Evolutionary conservation across 92 coral and sea anemone genomes (phyloP).

Genomic region (Zoanthus sociatus): DNA sequence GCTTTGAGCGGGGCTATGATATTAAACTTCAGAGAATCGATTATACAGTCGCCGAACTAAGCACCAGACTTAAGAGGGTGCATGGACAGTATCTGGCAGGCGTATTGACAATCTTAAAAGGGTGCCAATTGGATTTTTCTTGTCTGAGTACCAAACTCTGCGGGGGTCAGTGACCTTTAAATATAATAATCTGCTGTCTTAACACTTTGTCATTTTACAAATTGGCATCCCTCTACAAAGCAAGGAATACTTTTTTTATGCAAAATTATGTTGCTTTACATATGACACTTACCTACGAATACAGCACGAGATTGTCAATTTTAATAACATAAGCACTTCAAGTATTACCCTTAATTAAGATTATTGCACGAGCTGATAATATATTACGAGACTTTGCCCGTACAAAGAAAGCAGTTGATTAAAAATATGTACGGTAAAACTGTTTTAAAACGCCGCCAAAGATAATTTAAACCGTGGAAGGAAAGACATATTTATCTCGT

Average conservation of each 20-base stretch:
- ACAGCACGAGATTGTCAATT: slow-evolving; percentile 82
- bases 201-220: slow-evolving; percentile 80
- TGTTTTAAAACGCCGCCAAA: slow-evolving; percentile 42
- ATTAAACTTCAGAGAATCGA: slow-evolving; percentile 68
- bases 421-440: slow-evolving; percentile 55
- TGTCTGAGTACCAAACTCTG: slow-evolving; percentile 32
- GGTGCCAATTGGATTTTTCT: slow-evolving; percentile 67
- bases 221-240: slow-evolving; percentile 68
- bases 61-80: not conserved
- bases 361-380: slow-evolving; percentile 76
- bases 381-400: slow-evolving; percentile 68
- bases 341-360: slow-evolving; percentile 84
- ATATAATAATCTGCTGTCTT: slow-evolving; percentile 60
- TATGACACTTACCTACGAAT: slow-evolving; percentile 75
- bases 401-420: slow-evolving; percentile 70
- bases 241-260: slow-evolving; percentile 23
- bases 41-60: slow-evolving; percentile 49
- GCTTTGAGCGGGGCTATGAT: slow-evolving; percentile 71
- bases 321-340: slow-evolving; percentile 84
- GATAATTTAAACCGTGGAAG: slow-evolving; percentile 32
- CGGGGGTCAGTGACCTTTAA: slow-evolving; percentile 69
- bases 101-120: slow-evolving; percentile 65
- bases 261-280: slow-evolving; percentile 28
- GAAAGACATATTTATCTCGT: slow-evolving; percentile 45
- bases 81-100: slow-evolving; percentile 24